Evolutionary conservation across 1,140 invertebrate species (phyloP).

Genomic region (Drosophila obscura): DNA sequence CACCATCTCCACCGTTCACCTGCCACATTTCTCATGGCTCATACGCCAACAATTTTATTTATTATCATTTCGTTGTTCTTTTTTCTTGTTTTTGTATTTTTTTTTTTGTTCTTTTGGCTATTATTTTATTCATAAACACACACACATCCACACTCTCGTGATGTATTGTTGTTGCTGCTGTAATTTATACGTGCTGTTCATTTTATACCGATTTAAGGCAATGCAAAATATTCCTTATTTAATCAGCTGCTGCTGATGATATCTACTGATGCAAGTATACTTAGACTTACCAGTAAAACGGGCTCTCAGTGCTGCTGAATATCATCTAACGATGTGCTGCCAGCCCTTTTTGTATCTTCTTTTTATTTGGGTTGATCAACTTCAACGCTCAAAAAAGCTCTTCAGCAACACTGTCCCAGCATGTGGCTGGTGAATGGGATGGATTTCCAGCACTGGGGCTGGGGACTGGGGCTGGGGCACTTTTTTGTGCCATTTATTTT

Average conservation of each 20-base stretch:
- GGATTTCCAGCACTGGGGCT: no score
- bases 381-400: no score
- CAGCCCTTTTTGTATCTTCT: no score
- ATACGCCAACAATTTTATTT: slow-evolving; percentile 44
- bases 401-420: no score
- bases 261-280: no score
- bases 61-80: slow-evolving; percentile 41
- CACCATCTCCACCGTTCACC: slow-evolving; percentile 34
- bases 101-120: slow-evolving; percentile 17
- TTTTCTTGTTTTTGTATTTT: not conserved
- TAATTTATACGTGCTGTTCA: slow-evolving; percentile 81
- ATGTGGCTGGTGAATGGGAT: no score
- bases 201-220: slow-evolving; percentile 81
- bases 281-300: no score
- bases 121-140: slow-evolving; percentile 66
- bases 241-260: no score
- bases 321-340: no score
- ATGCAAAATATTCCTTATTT: not conserved
- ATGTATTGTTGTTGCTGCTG: slow-evolving; percentile 41
- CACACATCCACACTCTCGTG: slow-evolving; percentile 3
- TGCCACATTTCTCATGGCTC: slow-evolving; percentile 57
- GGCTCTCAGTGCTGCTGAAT: no score
- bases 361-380: no score
- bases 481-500: slow-evolving; percentile 7
- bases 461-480: no score